Percentiles rank a stretch among this genome's conserved stretches.
Conservation (phyloP, 2,113 vertebrate genomes). For the Corvus moneduloides region DNA sequence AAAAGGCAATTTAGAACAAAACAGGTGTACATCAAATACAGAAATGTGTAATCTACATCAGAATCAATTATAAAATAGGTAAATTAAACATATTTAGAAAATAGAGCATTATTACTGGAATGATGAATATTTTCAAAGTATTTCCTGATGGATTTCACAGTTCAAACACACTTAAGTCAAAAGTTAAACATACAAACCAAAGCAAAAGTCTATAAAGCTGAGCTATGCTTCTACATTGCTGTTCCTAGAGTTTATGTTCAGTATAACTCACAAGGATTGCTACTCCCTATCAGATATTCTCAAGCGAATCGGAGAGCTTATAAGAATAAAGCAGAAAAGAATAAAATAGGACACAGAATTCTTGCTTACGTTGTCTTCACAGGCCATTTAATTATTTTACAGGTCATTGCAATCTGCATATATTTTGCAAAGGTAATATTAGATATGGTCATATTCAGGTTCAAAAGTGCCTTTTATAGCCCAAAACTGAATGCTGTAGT, state of each 20-base stretch:
- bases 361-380: not conserved
- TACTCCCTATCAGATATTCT: not conserved
- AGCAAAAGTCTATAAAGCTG: not conserved
- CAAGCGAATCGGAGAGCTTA: not conserved
- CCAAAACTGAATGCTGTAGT: not conserved
- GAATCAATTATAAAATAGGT: not conserved
- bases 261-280: not conserved
- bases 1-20: not conserved
- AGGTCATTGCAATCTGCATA: slow-evolving; percentile 5
- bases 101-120: not conserved
- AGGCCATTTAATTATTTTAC: slow-evolving; percentile 2
- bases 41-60: not conserved
- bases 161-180: not conserved
- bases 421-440: not conserved
- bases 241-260: not conserved
- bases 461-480: not conserved
- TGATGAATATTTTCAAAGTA: not conserved
- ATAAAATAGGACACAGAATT: not conserved
- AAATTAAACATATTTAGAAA: not conserved
- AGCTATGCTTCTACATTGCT: not conserved
- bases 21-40: not conserved
- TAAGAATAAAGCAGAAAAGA: slow-evolving; percentile 8
- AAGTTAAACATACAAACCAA: slow-evolving; percentile 6
- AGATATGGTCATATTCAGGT: not conserved
- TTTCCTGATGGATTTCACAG: not conserved